Base-by-base conservation (phyloP, 2,888 invertebrate genomes). In the Athrips mouffetella region DNA sequence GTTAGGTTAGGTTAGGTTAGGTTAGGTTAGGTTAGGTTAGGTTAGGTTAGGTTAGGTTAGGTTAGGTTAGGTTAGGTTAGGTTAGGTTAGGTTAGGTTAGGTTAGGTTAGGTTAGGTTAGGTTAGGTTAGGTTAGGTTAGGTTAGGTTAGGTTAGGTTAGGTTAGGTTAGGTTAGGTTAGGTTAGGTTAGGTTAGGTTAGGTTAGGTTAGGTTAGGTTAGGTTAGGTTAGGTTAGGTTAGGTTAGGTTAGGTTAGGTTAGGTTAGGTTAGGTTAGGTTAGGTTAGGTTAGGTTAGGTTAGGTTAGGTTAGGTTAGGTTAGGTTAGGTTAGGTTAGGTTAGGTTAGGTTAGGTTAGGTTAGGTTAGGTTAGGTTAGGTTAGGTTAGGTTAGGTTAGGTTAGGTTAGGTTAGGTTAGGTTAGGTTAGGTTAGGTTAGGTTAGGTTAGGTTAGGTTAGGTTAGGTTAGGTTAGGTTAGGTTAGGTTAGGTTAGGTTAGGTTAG, bases 401-500 rank as follows among this genome's bases (percentile, higher is more conserved):
- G 51, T 51, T 54, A 51, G 51, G 54, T 51, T 54, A 49, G 51
- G 51, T 51, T 49, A 49, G 51, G 51, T 51, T 51, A 49, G 49
- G 54, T 49, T 54, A 48, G 49, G 51, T 49, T 51, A 49, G 49
- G 54, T 49, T 54, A 48, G 49, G 51, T 49, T 49, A 48, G 49
- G 51, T 49, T 51, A 49, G 49, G 53, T 49, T 54, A 49, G 48
- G 54, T 49, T 54, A 48, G 49, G 51, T 49, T 51, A 44, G 49
- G 51, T 49, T 54, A 49, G 49, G 54, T 49, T 54, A 46, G 49
- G 51, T 51, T 51, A 51, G 51, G 51, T 51, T 54, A 51, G 51
- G 54, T 51, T 54, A 51, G 51, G 54, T 51, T 54, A 48, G 51
- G 54, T 51, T 54, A 50, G 49, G 55, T 52, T 55, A 51, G 52